Conservation (phyloP, 2,888 invertebrate species). For the Nymphalis polychloros region DNA sequence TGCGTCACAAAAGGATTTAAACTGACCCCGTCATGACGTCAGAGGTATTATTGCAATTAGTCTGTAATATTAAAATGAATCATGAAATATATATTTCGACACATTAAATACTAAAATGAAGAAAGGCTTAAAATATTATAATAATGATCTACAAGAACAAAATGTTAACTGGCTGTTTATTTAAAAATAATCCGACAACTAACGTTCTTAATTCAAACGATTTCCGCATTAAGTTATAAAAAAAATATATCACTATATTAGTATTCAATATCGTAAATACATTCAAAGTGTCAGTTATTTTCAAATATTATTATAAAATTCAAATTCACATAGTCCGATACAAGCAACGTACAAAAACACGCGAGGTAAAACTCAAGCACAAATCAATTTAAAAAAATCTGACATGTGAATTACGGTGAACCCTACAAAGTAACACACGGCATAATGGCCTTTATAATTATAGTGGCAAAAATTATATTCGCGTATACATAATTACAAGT, state of each 20-base stretch:
- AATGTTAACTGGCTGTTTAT: too few relatives aligned
- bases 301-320: conserved; percentile 9
- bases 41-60: too few relatives aligned
- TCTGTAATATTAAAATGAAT: too few relatives aligned
- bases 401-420: neutral
- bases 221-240: neutral
- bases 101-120: too few relatives aligned
- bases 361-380: conserved; percentile 24
- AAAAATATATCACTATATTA: neutral
- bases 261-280: conserved; percentile 4
- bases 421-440: neutral
- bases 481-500: conserved; percentile 1
- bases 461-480: conserved; percentile 14
- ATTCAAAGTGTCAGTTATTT: conserved; percentile 18
- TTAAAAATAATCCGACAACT: too few relatives aligned
- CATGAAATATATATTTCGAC: too few relatives aligned
- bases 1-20: too few relatives aligned
- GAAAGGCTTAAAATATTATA: too few relatives aligned
- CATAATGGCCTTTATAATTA: conserved; percentile 16
- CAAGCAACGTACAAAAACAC: conserved; percentile 25
- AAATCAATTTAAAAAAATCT: conserved; percentile 32
- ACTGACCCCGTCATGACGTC: too few relatives aligned
- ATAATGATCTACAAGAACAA: too few relatives aligned
- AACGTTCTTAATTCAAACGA: neutral
- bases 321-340: conserved; percentile 26